Evolutionary conservation across 2,888 invertebrate species (phyloP), one percentile per base, ranked within the genome.

Genomic region (Drosophila rubida): DNA sequence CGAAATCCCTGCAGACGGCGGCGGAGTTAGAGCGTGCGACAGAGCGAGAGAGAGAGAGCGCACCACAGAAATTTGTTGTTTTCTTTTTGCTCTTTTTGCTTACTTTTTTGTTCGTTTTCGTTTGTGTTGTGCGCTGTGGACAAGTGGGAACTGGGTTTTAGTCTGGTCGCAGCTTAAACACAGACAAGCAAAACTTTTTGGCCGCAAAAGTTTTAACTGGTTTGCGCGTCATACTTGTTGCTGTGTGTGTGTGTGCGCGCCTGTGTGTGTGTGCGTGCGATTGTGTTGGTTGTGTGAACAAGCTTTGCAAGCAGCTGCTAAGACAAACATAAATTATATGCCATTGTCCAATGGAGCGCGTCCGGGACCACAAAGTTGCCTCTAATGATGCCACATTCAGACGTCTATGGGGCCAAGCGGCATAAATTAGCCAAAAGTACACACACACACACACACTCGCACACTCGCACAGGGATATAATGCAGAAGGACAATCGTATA

Each of bases 311-410:
- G 85, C 81, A 87, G 85, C 82, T 86, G 82, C 71, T 83, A 83
- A 83, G 82, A 83, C 82, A 83, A 83, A 83, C 88, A 83, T 83
- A 83, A 83, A 83, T 83, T 88, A 88, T 69, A 88, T 74, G 87
- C 80, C 86, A 88, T 83, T 83, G 82, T 83, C 88, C 80, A 73
- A 80, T 81, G 70, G 70, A 63, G 82, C 69, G 75, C 79, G 74
- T 72, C 59, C 67, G 50, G 62, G 66, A 63, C 85, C 87, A 77
- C 80, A 87, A 87, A 80, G 80, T 86, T 85, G 75, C 80, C 80
- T 79, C 87, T 83, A 83, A 83, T 83, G 82, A 83, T 83, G 82
- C 83, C 87, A 82, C 82, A 83, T 88, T 88, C 82, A 87, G 75
- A 71, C 69, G 60, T 42, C 66, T 62, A 35, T 63, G 71, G 74